Conservation (phyloP, 2,113 vertebrate species). For the Sinocyclocheilus rhinocerous region DNA sequence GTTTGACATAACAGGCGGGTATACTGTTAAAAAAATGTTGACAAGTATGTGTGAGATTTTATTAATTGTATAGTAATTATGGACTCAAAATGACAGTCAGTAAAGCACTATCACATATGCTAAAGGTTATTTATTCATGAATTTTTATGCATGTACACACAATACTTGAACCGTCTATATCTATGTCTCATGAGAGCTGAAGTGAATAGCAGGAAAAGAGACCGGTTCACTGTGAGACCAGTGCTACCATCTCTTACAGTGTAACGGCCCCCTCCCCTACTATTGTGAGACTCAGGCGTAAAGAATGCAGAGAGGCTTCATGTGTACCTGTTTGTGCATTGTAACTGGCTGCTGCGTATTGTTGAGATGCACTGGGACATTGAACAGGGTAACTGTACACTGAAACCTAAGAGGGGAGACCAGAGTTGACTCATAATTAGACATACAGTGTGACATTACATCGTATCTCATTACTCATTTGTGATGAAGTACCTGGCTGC, state of each 20-base stretch:
- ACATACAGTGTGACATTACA: background rate
- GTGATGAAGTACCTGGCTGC: conserved; percentile 39
- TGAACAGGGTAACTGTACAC: conserved; percentile 88
- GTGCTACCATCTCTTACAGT: conserved; percentile 99
- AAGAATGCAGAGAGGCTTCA: background rate
- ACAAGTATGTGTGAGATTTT: background rate
- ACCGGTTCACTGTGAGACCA: conserved; percentile 99
- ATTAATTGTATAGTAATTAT: background rate
- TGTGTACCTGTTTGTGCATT: conserved; percentile 80
- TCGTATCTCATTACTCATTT: background rate
- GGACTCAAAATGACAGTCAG: background rate
- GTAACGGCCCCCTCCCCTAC: conserved; percentile 95
- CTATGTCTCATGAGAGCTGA: conserved; percentile 42
- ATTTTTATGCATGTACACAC: conserved; percentile 3
- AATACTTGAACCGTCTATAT: background rate
- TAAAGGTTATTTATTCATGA: conserved; percentile 13
- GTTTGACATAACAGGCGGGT: conserved; percentile 78
- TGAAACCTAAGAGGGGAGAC: conserved; percentile 78
- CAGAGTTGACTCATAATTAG: conserved; percentile 7
- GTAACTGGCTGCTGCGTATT: conserved; percentile 59
- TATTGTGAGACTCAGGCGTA: conserved; percentile 58
- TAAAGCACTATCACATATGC: background rate
- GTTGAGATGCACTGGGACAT: conserved; percentile 91
- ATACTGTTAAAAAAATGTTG: conserved; percentile 75
- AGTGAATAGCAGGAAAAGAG: conserved; percentile 91